Base-by-base conservation (phyloP, 2,797 vertebrate species). In the Danio albolineatus region DNA sequence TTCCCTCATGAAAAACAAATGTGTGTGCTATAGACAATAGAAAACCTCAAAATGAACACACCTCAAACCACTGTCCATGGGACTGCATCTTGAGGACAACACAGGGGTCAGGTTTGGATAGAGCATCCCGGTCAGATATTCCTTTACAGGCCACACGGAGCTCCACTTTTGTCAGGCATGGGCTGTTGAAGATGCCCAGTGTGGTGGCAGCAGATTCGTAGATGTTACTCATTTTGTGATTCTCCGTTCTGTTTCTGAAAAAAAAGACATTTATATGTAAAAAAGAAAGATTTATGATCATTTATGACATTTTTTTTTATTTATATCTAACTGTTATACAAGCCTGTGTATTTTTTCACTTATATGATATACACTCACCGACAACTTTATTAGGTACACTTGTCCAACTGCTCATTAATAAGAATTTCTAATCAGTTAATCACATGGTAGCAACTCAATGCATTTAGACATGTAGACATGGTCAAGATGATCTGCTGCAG, bases 31-130 rank as follows among this genome's bases (percentile, higher is more conserved):
- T 28, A 39, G 17, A 41, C 10, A 13, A 67, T 14, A 36, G 4
- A 57, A 56, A 66, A 67, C 7, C 7, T 21, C 0, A 14, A 54
- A 6, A 54, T 9, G 7, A 56, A 71, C 83, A 13, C 39, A 99
- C 98, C 97, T 99, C 98, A 77, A 99, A 98, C 98, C 98, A 99
- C 86, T 99, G 98, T 53, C 98, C 97, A 0, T 99, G 98, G 0
- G 97, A 98, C 91, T 99, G 98, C 98, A 99, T 97, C 93, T 99
- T 99, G 78, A 99, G 94, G 87, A 99, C 96, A 83, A 99, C 97
- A 44, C 98, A 99, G 59, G 98, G 98, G 85, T 99, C 98, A 0
- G 98, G 98, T 74, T 98, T 99, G 82, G 98, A 99, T 84, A 99
- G 97, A 4, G 97, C 98, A 79, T 99, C 98, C 62, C 98, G 94